Evolutionary conservation across 2,888 invertebrate genomes (phyloP).

Genomic region (Amphipoea lucens): DNA sequence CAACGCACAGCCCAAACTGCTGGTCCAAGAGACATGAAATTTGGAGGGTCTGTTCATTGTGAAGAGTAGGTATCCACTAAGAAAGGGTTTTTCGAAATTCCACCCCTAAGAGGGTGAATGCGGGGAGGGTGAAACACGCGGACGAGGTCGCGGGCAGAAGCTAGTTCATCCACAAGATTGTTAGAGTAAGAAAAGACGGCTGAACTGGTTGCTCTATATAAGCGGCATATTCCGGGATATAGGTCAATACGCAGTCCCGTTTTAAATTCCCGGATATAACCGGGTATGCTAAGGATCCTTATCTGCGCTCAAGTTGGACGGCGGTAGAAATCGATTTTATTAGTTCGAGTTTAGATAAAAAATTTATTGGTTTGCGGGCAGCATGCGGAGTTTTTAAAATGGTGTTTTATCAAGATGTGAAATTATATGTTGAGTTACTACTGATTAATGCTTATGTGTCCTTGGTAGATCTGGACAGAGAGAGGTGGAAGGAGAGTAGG

Average conservation of each 20-base stretch:
- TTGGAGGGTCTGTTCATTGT: no score
- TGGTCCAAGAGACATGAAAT: no score
- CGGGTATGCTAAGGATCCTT: conserved; percentile 56
- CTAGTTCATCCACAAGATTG: conserved; percentile 2
- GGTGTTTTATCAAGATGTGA: background rate
- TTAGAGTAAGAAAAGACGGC: conserved; percentile 2
- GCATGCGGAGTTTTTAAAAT: background rate
- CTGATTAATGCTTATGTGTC: no score
- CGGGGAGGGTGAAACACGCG: no score
- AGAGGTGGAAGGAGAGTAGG: no score
- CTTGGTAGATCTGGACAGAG: no score
- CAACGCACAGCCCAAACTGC: no score
- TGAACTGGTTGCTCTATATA: conserved; percentile 26
- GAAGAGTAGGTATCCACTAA: no score
- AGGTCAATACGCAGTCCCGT: conserved; percentile 51
- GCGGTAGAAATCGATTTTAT: conserved; percentile 51
- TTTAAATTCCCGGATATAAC: conserved; percentile 58
- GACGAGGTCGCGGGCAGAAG: no score
- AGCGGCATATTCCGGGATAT: conserved; percentile 31
- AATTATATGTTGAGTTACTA: background rate
- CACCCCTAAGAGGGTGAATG: no score
- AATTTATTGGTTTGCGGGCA: conserved; percentile 45
- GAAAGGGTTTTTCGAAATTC: no score
- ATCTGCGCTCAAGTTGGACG: conserved; percentile 41
- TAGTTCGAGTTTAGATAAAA: conserved; percentile 35